These are phyloP conservation scores for Orycteropus afer DNA, from an alignment of 2,113 vertebrate species.

Conservation along the genomic window DNA sequence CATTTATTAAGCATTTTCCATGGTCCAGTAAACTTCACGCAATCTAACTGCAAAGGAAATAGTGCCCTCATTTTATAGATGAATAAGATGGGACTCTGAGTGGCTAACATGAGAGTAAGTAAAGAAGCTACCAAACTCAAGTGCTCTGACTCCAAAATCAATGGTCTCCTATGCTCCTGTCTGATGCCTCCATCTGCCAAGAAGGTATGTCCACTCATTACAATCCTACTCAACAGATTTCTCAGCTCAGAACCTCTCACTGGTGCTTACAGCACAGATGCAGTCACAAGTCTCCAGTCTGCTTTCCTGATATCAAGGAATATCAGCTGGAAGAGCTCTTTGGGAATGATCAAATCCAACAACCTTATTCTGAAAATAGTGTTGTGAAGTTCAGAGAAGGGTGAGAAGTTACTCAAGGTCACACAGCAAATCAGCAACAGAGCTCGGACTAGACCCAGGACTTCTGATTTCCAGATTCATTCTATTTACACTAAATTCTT, in stretches of 20 bases:
- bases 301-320: background rate
- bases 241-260: background rate
- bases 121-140: background rate
- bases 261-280: background rate
- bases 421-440: background rate
- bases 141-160: background rate
- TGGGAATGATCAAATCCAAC: background rate
- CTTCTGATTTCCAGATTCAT: background rate
- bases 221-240: background rate
- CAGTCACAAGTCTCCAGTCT: background rate
- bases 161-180: background rate
- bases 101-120: background rate
- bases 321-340: background rate
- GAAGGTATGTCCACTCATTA: background rate
- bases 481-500: background rate
- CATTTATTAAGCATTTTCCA: background rate
- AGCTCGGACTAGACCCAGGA: background rate
- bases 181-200: background rate
- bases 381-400: background rate
- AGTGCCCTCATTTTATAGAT: background rate
- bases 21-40: background rate
- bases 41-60: background rate
- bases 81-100: background rate
- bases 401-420: background rate
- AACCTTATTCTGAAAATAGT: background rate